Evolutionary conservation across 2,113 vertebrate species (phyloP).

Genomic region (Vulpes vulpes): DNA sequence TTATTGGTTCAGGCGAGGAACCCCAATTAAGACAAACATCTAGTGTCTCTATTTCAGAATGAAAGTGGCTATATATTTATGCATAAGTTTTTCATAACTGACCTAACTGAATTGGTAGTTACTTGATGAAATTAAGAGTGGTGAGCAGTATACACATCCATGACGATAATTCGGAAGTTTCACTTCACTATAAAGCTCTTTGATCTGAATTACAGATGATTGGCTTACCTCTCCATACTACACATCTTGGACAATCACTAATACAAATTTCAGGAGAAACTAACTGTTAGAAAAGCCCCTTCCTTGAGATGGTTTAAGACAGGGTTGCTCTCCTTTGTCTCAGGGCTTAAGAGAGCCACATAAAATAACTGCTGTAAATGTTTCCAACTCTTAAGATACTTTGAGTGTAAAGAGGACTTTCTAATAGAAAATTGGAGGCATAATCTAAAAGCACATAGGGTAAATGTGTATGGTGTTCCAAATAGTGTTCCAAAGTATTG

Average conservation of each 20-base stretch:
- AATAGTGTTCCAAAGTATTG: background rate
- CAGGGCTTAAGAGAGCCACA: too few species aligned
- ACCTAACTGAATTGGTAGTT: background rate
- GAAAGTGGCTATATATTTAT: background rate
- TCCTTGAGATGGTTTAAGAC: background rate
- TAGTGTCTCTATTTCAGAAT: background rate
- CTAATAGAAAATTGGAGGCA: fast-evolving
- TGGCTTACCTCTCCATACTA: background rate
- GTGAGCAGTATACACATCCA: background rate
- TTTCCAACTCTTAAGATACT: background rate
- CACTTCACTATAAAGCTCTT: background rate
- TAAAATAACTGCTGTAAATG: background rate
- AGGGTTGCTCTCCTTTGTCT: background rate
- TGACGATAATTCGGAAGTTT: background rate
- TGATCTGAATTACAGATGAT: background rate
- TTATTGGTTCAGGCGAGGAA: background rate
- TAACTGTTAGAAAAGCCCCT: background rate
- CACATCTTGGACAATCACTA: background rate
- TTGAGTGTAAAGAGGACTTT: background rate
- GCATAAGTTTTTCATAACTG: background rate
- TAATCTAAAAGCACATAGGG: background rate
- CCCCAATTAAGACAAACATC: too few species aligned
- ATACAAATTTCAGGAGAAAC: background rate
- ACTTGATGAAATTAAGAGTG: background rate
- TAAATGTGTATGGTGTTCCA: background rate